Evolutionary conservation across 2,113 vertebrate genomes (phyloP).

Genomic region (Acinonyx jubatus): DNA sequence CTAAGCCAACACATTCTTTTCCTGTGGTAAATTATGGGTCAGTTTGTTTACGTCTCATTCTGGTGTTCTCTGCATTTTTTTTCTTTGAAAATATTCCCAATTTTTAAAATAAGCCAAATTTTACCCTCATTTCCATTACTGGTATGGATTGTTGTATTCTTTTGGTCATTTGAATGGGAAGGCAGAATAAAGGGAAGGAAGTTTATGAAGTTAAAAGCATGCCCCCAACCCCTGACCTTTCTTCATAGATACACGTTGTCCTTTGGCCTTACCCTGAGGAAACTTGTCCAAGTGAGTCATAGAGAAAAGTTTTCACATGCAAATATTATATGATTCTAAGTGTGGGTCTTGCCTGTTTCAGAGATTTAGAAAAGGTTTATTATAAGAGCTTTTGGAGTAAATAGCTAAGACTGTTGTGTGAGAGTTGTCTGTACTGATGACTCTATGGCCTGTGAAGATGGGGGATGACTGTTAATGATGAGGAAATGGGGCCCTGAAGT

Average conservation of each 20-base stretch:
- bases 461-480: background rate
- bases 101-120: background rate
- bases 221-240: background rate
- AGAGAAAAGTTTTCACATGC: background rate
- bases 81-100: background rate
- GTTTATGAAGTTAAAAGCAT: background rate
- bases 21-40: background rate
- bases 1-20: background rate
- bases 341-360: background rate
- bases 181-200: background rate
- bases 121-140: background rate
- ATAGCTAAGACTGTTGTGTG: background rate
- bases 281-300: background rate
- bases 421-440: background rate
- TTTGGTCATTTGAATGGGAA: background rate
- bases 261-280: background rate
- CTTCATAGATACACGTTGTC: background rate
- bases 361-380: background rate
- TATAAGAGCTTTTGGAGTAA: background rate
- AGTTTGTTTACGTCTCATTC: background rate
- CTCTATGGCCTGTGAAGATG: too few species aligned
- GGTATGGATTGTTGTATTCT: background rate
- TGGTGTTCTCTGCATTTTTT: background rate
- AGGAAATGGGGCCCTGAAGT: background rate
- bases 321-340: background rate